phyloP scores from a whole-genome alignment of 2,113 vertebrate genomes.

The Emydocephalus ijimae region DNA sequence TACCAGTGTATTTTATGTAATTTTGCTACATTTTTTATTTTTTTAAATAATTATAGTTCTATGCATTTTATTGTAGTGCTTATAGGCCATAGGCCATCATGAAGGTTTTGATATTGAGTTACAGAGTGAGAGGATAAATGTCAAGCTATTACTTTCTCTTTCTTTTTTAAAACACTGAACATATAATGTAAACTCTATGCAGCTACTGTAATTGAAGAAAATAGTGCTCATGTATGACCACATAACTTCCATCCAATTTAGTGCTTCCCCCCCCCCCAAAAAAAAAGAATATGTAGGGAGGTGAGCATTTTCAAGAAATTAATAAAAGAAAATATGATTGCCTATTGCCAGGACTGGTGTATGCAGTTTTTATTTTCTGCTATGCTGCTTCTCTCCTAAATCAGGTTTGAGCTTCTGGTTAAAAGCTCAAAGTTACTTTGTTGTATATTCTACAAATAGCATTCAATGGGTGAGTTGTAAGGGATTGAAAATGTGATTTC shows the following conservation, averaged over 20 bases:
- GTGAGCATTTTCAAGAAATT: neutral
- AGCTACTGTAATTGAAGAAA: neutral
- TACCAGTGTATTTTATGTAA: neutral
- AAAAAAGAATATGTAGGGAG: neutral
- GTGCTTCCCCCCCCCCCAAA: neutral
- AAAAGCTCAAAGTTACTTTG: neutral
- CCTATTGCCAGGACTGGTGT: too few species aligned
- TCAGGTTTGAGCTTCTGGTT: neutral
- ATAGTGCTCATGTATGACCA: neutral
- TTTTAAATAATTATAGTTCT: neutral
- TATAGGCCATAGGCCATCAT: neutral
- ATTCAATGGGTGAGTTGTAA: neutral
- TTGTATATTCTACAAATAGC: neutral
- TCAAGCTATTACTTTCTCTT: conserved; percentile 19
- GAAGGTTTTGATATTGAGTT: neutral
- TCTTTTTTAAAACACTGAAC: neutral
- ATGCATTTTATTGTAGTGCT: neutral
- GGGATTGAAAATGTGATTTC: neutral
- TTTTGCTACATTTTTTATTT: neutral
- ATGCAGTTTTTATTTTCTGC: neutral
- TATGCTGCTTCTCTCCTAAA: neutral
- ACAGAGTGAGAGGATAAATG: neutral
- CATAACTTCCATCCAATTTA: neutral
- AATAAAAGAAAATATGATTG: neutral
- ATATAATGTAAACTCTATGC: neutral